Evolutionary conservation across 2,888 invertebrate genomes (phyloP).

Genomic region (Thumatha senex): DNA sequence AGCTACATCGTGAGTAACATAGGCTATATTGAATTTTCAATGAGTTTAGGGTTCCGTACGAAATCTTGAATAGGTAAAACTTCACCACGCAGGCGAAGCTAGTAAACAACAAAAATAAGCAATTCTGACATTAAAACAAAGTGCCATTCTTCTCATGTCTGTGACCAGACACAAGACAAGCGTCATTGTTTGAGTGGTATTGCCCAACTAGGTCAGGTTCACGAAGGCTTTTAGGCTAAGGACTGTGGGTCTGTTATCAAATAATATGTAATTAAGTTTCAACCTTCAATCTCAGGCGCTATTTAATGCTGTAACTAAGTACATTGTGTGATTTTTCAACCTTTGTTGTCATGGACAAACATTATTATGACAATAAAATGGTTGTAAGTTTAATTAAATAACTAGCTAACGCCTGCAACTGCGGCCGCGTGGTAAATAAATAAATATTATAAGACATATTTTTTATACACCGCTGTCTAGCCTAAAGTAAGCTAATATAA

Average conservation of each 20-base stretch:
- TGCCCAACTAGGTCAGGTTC: conserved; percentile 42
- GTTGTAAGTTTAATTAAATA: no score
- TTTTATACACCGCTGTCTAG: no score
- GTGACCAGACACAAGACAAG: conserved; percentile 2
- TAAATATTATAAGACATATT: no score
- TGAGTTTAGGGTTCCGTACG: no score
- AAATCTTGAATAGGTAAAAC: no score
- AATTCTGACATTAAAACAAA: not conserved
- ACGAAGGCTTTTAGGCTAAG: conserved; percentile 29
- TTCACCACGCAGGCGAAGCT: no score
- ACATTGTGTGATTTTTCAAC: not conserved
- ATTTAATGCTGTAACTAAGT: not conserved
- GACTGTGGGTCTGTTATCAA: conserved; percentile 20
- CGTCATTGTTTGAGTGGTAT: conserved; percentile 17
- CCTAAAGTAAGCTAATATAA: no score
- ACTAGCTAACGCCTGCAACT: no score
- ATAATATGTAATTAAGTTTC: conserved; percentile 18
- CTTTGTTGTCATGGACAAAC: not conserved
- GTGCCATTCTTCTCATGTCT: conserved; percentile 18
- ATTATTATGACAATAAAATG: no score
- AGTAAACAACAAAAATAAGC: not conserved
- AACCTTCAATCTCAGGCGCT: conserved; percentile 15
- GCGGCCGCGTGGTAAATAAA: no score
- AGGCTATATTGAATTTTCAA: no score
- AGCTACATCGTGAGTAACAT: no score